Percentiles rank a stretch among this genome's conserved stretches.
Evolutionary conservation across 2,113 vertebrate species (phyloP).

Genomic region (Phaethon lepturus): DNA sequence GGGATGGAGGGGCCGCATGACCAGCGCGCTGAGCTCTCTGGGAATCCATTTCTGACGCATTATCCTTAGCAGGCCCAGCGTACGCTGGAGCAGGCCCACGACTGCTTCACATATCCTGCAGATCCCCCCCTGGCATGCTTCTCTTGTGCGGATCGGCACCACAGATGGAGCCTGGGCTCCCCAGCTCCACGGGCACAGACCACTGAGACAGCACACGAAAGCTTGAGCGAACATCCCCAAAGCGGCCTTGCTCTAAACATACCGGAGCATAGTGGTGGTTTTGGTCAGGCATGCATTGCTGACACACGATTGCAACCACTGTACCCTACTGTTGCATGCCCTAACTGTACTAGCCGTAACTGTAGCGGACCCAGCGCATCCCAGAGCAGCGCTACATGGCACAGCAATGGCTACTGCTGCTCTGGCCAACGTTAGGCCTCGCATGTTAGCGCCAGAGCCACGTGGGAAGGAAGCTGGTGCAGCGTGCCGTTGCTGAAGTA

Average conservation of each 20-base stretch:
- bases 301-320: background rate
- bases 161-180: background rate
- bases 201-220: background rate
- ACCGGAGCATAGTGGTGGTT: background rate
- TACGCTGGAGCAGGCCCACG: background rate
- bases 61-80: background rate
- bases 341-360: background rate
- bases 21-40: background rate
- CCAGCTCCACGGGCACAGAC: background rate
- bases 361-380: accelerated
- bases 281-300: background rate
- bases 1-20: background rate
- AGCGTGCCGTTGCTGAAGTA: background rate
- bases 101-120: background rate
- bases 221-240: background rate
- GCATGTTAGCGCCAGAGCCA: background rate
- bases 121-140: background rate
- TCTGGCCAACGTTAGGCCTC: background rate
- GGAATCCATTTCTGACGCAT: background rate
- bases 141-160: background rate
- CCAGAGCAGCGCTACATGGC: background rate
- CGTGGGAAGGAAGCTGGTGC: background rate
- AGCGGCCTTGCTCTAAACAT: background rate
- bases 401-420: accelerated
- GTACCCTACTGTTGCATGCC: background rate